phyloP scores from a whole-genome alignment of 2,888 invertebrate genomes.

The Lasioglossum morio region DNA sequence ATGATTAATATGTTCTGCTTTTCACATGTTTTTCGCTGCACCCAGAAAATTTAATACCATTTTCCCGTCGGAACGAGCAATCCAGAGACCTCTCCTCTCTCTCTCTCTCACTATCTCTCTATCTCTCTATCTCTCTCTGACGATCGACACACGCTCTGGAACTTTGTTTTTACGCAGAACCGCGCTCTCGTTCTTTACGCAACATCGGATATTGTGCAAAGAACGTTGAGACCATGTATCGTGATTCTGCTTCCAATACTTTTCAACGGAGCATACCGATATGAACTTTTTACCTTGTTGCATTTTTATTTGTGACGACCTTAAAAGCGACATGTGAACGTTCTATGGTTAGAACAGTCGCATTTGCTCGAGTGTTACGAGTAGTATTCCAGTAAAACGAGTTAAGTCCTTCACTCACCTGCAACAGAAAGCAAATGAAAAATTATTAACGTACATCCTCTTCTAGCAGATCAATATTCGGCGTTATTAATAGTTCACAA shows the following conservation, averaged over 20 bases:
- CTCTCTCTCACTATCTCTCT: background rate
- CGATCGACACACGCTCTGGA: background rate
- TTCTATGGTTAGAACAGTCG: background rate
- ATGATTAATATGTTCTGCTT: background rate
- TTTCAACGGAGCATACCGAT: background rate
- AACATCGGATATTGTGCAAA: conserved; percentile 14
- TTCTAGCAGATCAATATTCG: background rate
- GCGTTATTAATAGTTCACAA: background rate
- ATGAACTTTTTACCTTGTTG: conserved; percentile 3
- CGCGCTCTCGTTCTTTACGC: conserved; percentile 3
- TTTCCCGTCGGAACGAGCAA: background rate
- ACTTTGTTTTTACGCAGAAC: background rate
- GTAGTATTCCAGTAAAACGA: background rate
- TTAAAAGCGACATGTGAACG: background rate
- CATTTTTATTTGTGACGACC: background rate
- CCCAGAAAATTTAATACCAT: background rate
- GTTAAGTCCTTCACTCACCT: conserved; percentile 34
- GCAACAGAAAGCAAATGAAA: conserved; percentile 21
- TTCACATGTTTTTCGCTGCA: background rate
- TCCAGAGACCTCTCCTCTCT: background rate
- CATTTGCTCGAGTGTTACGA: background rate
- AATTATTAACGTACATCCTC: background rate
- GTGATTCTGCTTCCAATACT: background rate
- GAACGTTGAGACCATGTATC: background rate
- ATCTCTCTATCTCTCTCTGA: background rate